Evolutionary conservation across 2,113 vertebrate genomes (phyloP).

Genomic region (Pelecanoides urinatrix): DNA sequence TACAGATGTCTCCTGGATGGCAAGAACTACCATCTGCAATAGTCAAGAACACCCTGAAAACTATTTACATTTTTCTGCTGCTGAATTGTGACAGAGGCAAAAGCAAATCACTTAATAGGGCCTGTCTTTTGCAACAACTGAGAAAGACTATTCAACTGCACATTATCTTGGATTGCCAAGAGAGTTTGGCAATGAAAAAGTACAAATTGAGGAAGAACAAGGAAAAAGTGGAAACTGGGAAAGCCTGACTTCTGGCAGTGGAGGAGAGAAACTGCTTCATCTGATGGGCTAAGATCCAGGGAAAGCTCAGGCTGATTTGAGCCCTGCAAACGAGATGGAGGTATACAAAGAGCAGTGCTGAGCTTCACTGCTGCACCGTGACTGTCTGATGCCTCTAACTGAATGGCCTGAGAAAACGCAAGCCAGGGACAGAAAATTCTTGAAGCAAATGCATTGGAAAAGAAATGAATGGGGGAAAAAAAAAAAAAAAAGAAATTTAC

Average conservation of each 20-base stretch:
- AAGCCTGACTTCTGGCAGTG: neutral
- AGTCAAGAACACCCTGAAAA: neutral
- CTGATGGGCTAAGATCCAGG: neutral
- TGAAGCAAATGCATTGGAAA: neutral
- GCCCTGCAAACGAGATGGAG: accelerated
- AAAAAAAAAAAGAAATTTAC: too few relatives aligned
- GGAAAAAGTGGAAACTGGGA: neutral
- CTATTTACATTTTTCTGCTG: neutral
- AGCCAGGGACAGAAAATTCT: neutral
- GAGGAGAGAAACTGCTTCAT: neutral
- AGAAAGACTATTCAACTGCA: neutral
- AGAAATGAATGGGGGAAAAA: neutral
- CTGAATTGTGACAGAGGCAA: neutral
- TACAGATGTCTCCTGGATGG: neutral
- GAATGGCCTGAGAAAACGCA: neutral
- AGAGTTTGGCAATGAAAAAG: neutral
- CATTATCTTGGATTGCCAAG: neutral
- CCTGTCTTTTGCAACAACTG: neutral
- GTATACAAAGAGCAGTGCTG: neutral
- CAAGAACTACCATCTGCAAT: neutral
- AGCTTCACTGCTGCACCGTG: neutral
- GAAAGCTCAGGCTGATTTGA: neutral
- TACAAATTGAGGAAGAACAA: neutral
- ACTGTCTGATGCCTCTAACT: neutral
- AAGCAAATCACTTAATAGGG: neutral